Percentiles rank a stretch among this genome's conserved stretches.
Evolutionary conservation across 1,140 invertebrate genomes (phyloP).

Genomic region (Dufourea novaeangliae): DNA sequence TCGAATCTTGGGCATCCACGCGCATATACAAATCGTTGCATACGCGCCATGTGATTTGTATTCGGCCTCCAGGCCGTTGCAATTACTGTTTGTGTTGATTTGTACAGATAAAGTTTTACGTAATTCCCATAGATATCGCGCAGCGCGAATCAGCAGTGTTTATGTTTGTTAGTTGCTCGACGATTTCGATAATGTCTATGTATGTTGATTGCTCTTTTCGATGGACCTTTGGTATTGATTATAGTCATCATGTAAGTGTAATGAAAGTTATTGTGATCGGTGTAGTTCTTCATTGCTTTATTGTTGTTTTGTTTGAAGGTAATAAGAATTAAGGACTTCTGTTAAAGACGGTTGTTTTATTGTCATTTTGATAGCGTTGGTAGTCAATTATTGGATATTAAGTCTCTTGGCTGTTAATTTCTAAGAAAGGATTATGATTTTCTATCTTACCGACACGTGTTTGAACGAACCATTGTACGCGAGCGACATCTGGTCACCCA

Average conservation of each 20-base stretch:
- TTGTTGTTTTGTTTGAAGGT: accelerated
- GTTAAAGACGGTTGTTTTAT: too few relatives aligned
- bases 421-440: neutral
- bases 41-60: neutral
- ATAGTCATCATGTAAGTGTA: neutral
- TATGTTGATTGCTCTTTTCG: neutral
- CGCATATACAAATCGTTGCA: neutral
- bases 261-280: neutral
- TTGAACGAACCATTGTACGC: neutral
- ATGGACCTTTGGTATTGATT: neutral
- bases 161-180: neutral
- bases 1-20: neutral
- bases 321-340: accelerated
- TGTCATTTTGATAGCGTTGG: neutral
- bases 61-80: neutral
- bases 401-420: neutral
- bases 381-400: neutral
- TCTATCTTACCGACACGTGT: constrained; percentile 35
- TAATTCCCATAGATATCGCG: constrained; percentile 13
- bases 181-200: neutral
- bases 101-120: constrained; percentile 2
- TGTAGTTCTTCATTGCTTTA: neutral
- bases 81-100: neutral
- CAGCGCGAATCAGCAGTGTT: neutral
- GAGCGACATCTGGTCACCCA: constrained; percentile 51